A percentile compares a stretch with the other conserved stretches of the same genome.
Conservation (phyloP, 2,888 invertebrate species). For the Caenorhabditis japonica region DNA sequence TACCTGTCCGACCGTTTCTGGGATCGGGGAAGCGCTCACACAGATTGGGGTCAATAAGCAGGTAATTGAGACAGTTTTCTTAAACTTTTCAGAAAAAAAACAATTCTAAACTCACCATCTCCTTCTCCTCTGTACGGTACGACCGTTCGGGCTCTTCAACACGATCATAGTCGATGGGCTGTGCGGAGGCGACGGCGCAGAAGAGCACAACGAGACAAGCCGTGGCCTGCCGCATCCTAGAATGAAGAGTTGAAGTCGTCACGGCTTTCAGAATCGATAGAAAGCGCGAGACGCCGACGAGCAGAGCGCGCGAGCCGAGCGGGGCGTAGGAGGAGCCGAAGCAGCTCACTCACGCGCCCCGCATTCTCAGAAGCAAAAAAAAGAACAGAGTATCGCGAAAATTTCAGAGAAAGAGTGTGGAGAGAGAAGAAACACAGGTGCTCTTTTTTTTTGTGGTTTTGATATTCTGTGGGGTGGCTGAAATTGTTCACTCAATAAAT, state of each 20-base stretch:
- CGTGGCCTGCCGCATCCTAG: constrained; percentile 38
- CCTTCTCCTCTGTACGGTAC: neutral
- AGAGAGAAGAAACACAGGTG: too few species aligned
- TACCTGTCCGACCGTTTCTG: too few species aligned
- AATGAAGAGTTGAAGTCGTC: constrained; percentile 15
- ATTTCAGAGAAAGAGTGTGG: constrained; percentile 13
- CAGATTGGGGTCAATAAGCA: too few species aligned
- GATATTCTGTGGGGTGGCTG: too few species aligned
- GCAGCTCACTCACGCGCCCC: neutral
- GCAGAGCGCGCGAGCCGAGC: constrained; percentile 5
- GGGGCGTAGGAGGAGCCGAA: neutral
- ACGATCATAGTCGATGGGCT: constrained; percentile 26
- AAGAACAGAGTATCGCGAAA: constrained; percentile 20
- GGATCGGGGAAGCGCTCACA: too few species aligned
- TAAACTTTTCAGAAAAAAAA: too few species aligned
- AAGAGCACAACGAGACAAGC: constrained; percentile 33
- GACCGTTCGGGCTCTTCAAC: constrained; percentile 16
- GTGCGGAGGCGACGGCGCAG: constrained; percentile 6
- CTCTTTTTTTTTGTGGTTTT: too few species aligned
- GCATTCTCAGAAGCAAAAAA: constrained; percentile 2
- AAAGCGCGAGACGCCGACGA: constrained; percentile 16
- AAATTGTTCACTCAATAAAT: too few species aligned
- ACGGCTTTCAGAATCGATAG: constrained; percentile 36
- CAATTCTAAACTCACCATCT: constrained; percentile 32
- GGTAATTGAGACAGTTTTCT: too few species aligned